Base-by-base conservation (phyloP, 2,888 invertebrate genomes). In the Agriopis leucophaearia region DNA sequence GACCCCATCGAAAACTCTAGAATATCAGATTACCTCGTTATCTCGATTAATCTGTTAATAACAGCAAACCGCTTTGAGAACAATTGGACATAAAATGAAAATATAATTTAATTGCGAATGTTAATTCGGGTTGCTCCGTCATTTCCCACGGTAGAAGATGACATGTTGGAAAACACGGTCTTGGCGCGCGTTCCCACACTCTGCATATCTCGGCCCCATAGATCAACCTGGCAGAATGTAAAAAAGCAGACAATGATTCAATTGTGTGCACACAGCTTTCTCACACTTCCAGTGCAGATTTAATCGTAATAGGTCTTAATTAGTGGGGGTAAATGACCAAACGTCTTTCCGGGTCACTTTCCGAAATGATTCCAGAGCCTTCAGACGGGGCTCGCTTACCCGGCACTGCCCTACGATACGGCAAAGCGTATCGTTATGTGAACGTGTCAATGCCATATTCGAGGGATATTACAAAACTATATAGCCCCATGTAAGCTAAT, bases 131-230 rank as follows among this genome's bases (percentile, higher is more conserved):
- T 76, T 63, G 69, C 79, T 78, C 78, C 78, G 67, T 74, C 72
- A 74, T 77, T 86, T 92, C 93, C 87, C 94, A 93, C 92, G 92
- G 75, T 81, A 75, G 85, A 81, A 90, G 93, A 94, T 90, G 93
- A 89, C 90, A 92, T 88, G 89, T 87, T 83, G 86, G 89, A 87
- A 89, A 89, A 90, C 88, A 86, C 85, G 85, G 82, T 82, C 86
- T 81, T 77, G 81, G 77, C 81, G 80, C 77, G 81, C 80, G 78
- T 91, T 93, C 93, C 88, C 94, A 93, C 93, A 92, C 92, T 93
- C 92, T 93, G 93, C 93, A 93, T 93, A 94, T 94, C 92, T 92
- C 83, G 86, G 81, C 88, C 80, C 88, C 92, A 92, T 94, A 93
- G 90, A 93, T 93, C 93, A 92, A 92, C 85, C 84, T 82, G 87